These are phyloP conservation scores for Polyploca ridens DNA, from an alignment of 2,888 invertebrate genomes.

Conservation along the genomic window DNA sequence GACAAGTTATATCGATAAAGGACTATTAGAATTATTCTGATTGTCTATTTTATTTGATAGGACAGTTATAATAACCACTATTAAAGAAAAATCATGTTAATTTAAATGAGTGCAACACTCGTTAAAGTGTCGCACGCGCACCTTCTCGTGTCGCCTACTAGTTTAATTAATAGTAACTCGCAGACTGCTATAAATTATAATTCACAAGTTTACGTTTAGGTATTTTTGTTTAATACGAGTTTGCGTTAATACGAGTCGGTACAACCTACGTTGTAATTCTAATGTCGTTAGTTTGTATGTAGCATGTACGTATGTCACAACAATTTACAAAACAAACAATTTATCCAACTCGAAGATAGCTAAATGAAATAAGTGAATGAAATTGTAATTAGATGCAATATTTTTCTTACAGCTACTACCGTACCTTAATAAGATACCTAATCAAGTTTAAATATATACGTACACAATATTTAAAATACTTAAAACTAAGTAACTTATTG, in stretches of 20 bases:
- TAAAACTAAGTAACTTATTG: no score
- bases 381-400: no score
- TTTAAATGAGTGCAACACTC: neutral
- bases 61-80: no score
- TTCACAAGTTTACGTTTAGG: slow-evolving; percentile 50
- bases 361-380: no score
- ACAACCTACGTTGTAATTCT: slow-evolving; percentile 20
- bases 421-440: no score
- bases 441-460: no score
- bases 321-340: neutral
- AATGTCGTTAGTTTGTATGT: slow-evolving; percentile 1
- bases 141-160: slow-evolving; percentile 50
- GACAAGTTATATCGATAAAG: no score
- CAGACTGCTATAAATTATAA: slow-evolving; percentile 33
- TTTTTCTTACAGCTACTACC: no score
- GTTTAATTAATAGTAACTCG: slow-evolving; percentile 45
- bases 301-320: neutral
- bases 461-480: no score
- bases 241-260: slow-evolving; percentile 32
- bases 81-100: slow-evolving; percentile 9
- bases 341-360: neutral
- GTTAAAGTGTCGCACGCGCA: neutral
- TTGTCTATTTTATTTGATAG: neutral
- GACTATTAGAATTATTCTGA: no score
- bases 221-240: slow-evolving; percentile 44